Base-by-base conservation (phyloP, 2,797 vertebrate species). In the Gephyroberyx darwinii region DNA sequence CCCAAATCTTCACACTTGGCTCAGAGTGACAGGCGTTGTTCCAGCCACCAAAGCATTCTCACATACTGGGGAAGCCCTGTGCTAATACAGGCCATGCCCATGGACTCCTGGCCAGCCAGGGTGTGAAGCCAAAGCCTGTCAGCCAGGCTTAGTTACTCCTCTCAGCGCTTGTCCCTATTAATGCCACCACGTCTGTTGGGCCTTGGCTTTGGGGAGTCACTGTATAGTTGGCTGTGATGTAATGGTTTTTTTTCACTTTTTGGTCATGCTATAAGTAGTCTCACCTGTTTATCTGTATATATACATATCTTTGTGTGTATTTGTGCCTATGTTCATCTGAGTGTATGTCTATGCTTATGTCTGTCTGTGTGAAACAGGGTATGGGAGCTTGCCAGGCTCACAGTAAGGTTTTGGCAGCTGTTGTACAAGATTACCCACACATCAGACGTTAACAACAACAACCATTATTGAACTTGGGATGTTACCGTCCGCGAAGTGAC, bases 101-200 rank as follows among this genome's bases (percentile, higher is more conserved):
- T 51, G 35, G 78, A 71, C 69, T 75, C 60, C 45, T 75, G 79
- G 58, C 57, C 56, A 74, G 76, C 41, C 76, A 41, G 66, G 56
- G 77, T 81, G 79, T 65, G 71, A 85, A 86, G 77, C 79, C 75
- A 73, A 73, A 68, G 67, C 65, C 74, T 74, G 75, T 86, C 77
- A 85, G 48, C 10, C 75, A 54, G 65, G 73, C 84, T 87, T 80
- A 85, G 71, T 71, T 71, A 69, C 81, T 81, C 61, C 61, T 74
- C 62, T 75, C 60, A 55, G 41, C 69, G 71, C 8, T 13, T 30
- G 19, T 59, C 43, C 66, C 26, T 41, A 64, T 2, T 65, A 70
- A 69, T 66, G 71, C 69, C 54, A 61, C 45, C 55, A 30, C 65
- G 55, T 68, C 39, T 69, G 53, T 55, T 45, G 64, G 63, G 65